Evolutionary conservation across 2,797 vertebrate genomes (phyloP).

Genomic region (Capromys pilorides): DNA sequence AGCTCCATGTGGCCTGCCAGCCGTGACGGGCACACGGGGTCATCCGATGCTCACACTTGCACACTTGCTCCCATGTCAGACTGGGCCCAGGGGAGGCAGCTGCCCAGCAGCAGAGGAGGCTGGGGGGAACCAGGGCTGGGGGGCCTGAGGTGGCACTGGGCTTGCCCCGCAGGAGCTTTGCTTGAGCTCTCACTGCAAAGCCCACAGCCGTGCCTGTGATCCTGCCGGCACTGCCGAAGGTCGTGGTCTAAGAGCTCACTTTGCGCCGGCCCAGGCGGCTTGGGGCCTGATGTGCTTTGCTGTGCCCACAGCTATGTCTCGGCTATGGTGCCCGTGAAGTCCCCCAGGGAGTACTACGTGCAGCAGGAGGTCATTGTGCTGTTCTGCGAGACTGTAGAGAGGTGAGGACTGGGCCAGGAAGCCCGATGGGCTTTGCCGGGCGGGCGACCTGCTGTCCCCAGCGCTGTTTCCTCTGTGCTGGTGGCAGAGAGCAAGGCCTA

Average conservation of each 20-base stretch:
- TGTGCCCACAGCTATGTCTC: conserved; percentile 93
- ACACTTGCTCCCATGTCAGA: neutral
- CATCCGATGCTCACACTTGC: neutral
- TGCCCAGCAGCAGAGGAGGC: accelerated
- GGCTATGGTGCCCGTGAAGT: conserved; percentile 99
- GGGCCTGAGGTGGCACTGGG: accelerated
- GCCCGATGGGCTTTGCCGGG: neutral
- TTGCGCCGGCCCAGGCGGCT: accelerated
- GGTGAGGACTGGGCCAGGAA: conserved; percentile 85
- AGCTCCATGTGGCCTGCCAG: neutral
- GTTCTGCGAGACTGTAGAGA: conserved; percentile 98
- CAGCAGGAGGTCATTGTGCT: conserved; percentile 99
- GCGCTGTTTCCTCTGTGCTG: accelerated
- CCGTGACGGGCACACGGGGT: neutral
- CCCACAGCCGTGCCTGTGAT: neutral
- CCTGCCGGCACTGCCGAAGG: accelerated
- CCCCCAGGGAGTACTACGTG: conserved; percentile 97
- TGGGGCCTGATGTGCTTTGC: neutral
- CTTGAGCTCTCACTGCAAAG: accelerated
- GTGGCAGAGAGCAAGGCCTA: neutral
- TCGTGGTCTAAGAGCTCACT: neutral
- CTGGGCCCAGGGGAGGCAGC: neutral
- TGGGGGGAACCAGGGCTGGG: neutral
- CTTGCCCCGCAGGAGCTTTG: neutral
- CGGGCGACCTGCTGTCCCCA: accelerated